Evolutionary conservation across 2,888 invertebrate genomes (phyloP).

Genomic region (Drosophila austrosaltans): DNA sequence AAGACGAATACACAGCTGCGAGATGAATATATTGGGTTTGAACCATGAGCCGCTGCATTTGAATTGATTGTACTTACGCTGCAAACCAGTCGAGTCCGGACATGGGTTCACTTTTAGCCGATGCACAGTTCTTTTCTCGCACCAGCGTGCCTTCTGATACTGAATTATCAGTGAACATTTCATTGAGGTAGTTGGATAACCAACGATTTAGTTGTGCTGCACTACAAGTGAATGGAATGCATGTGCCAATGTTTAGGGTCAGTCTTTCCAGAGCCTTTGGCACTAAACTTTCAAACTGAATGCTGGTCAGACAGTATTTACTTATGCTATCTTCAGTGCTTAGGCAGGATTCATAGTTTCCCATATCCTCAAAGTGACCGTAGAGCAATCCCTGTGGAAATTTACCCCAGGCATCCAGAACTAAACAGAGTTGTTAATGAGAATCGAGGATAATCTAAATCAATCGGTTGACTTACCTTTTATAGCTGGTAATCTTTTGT

Average conservation of each 20-base stretch:
- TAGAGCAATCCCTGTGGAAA: constrained; percentile 81
- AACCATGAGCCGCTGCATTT: not conserved
- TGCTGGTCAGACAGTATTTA: constrained; percentile 53
- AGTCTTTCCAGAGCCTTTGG: not conserved
- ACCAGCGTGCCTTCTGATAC: constrained; percentile 32
- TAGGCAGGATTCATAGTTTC: constrained; percentile 82
- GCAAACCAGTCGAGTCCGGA: constrained; percentile 63
- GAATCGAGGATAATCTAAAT: not conserved
- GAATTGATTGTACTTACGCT: constrained; percentile 56
- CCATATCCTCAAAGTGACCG: constrained; percentile 79
- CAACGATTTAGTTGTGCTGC: constrained; percentile 29
- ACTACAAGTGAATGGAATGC: constrained; percentile 31
- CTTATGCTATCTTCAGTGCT: constrained; percentile 38
- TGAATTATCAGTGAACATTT: constrained; percentile 4
- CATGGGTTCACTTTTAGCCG: constrained; percentile 37
- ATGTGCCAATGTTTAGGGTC: constrained; percentile 32
- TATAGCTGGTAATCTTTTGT: constrained; percentile 47
- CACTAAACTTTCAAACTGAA: constrained; percentile 35
- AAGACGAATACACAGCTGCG: constrained; percentile 46
- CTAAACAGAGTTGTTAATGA: constrained; percentile 55
- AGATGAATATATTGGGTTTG: not conserved
- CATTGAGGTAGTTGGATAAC: constrained; percentile 16
- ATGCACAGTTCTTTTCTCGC: constrained; percentile 22
- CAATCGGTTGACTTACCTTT: constrained; percentile 41
- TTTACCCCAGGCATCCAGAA: constrained; percentile 83